phyloP scores from a whole-genome alignment of 2,113 vertebrate genomes.

The human (Homo sapiens) region GRCh38 chr18:7561501-7562000 shows the following conservation, averaged over 20 bases:
- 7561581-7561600: slow-evolving; percentile 10
- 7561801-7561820: not conserved
- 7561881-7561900: slow-evolving; percentile 46
- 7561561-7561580: not conserved
- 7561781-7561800: slow-evolving; percentile 22
- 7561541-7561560: not conserved
- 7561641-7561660: slow-evolving; percentile 22
- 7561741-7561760: slow-evolving; percentile 8
- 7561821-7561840: not conserved
- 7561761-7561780: slow-evolving; percentile 43
- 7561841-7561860: not conserved
- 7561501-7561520: not conserved
- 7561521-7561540: not conserved
- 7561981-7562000: not conserved
- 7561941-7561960: not conserved
- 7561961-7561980: not conserved
- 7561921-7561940: not conserved
- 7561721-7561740: slow-evolving; percentile 42
- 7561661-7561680: not conserved
- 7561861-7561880: slow-evolving; percentile 68
- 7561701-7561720: slow-evolving; percentile 5
- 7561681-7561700: not conserved
- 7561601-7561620: slow-evolving; percentile 12
- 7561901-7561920: not conserved
- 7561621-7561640: slow-evolving; percentile 15